Evolutionary conservation across 2,113 vertebrate species (phyloP), one percentile per base, ranked within the genome.

Genomic region (Alectura lathami): DNA sequence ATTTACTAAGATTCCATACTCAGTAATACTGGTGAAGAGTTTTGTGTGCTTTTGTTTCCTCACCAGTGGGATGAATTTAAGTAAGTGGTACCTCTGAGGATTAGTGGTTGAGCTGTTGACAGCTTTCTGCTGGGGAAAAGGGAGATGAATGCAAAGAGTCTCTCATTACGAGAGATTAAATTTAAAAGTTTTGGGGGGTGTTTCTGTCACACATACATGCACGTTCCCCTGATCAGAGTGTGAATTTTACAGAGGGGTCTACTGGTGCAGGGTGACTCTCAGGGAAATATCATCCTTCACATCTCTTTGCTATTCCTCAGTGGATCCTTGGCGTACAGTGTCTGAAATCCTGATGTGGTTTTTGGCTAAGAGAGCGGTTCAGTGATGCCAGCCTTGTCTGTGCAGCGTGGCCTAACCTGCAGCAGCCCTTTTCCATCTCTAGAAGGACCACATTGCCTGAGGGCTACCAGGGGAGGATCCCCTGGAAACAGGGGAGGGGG

Each of bases 11-110:
- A 68, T 67, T 63, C 17, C 30, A 2, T 3, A 38, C 15, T 68
- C 0, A 0, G 1, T n/a, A 59, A 66, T 77, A 42, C 3, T 2
- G 13, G 6, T 48, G 24, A 90, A 36, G 16, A 30, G 2, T 59
- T 86, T 51, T 54, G 50, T 38, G 12, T 21, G 14, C 17, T 74
- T 75, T 45, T 45, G 8, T 73, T 78, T 64, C 29, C 16, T 75
- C 32, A 53, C 4, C 21, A 57, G 16, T 40, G 9, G 66, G 69
- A 66, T 11, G 3, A 38, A 2, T 62, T 43, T 53, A 67, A 22
- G 50, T 30, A 20, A 4, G 40, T 53, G 6, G 23, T 64, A 26
- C 20, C 20, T 34, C 30, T 56, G 42, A 40, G 17, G 16, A 48
- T 82, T 70, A 43, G 10, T 29, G 27, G 36, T 63, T 22, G 34